These are phyloP conservation scores for Caenorhabditis sulstoni DNA, from an alignment of 2,888 invertebrate genomes.

Conservation along the genomic window DNA sequence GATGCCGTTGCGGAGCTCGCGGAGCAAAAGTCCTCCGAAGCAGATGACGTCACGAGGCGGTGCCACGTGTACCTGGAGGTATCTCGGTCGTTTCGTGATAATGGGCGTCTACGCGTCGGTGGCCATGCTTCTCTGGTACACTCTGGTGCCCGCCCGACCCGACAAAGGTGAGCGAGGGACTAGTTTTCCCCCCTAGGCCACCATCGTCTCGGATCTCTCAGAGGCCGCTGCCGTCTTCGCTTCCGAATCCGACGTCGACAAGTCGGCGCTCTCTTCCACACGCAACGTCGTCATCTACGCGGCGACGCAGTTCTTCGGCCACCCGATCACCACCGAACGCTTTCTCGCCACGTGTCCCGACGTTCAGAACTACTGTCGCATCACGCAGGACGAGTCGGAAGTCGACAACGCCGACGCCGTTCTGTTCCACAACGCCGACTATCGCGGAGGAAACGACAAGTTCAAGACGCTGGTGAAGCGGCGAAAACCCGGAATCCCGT, in stretches of 20 bases:
- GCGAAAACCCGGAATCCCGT: slow-evolving; percentile 54
- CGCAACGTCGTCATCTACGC: slow-evolving; percentile 62
- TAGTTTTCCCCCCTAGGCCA: not conserved
- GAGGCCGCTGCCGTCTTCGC: not conserved
- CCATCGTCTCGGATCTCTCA: not conserved
- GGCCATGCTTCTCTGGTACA: slow-evolving; percentile 24
- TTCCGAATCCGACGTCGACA: not conserved
- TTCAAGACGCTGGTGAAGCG: slow-evolving; percentile 21
- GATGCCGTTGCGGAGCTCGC: too few species aligned
- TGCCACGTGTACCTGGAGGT: slow-evolving; percentile 26
- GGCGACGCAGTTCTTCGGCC: slow-evolving; percentile 67
- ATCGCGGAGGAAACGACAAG: slow-evolving; percentile 23
- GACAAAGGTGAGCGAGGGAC: slow-evolving; percentile 7
- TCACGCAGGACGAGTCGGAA: slow-evolving; percentile 49
- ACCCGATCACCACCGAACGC: slow-evolving; percentile 62
- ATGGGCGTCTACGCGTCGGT: slow-evolving; percentile 21
- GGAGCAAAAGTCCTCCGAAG: too few species aligned
- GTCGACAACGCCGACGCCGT: slow-evolving; percentile 61
- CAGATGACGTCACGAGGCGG: not conserved
- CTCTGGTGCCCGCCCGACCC: slow-evolving; percentile 18
- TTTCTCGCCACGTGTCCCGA: slow-evolving; percentile 63
- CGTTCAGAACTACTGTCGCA: slow-evolving; percentile 60
- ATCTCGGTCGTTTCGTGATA: slow-evolving; percentile 30
- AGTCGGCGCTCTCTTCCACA: not conserved
- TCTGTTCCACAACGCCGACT: slow-evolving; percentile 70